Evolutionary conservation across 2,113 vertebrate genomes (phyloP).

Genomic region (Nothoprocta perdicaria): DNA sequence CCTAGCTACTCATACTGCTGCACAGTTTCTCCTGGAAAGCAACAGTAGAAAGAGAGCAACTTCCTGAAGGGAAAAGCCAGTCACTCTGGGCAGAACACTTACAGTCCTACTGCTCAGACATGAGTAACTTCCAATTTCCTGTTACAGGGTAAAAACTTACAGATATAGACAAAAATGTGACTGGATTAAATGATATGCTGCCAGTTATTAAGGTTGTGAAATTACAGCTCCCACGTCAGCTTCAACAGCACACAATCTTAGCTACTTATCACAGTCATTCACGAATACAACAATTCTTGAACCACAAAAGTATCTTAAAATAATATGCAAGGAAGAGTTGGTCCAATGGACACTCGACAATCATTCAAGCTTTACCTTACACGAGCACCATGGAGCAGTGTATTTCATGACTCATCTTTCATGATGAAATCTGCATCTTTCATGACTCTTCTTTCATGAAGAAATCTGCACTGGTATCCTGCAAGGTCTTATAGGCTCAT

Average conservation of each 20-base stretch:
- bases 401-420: background rate
- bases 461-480: background rate
- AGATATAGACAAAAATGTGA: background rate
- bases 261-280: background rate
- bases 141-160: background rate
- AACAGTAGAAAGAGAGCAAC: background rate
- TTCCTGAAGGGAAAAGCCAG: background rate
- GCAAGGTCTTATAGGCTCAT: background rate
- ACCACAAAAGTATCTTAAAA: background rate
- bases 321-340: background rate
- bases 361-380: background rate
- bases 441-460: background rate
- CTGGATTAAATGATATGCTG: background rate
- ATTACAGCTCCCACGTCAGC: background rate
- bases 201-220: background rate
- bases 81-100: background rate
- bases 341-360: background rate
- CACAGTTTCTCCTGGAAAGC: background rate
- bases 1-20: background rate
- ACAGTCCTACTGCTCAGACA: background rate
- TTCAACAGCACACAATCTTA: background rate
- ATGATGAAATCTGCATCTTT: too few relatives aligned
- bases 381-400: rapidly evolving
- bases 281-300: background rate
- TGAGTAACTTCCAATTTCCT: background rate